Evolutionary conservation across 1,140 invertebrate species (phyloP).

Genomic region (Globodera ellingtonae): DNA sequence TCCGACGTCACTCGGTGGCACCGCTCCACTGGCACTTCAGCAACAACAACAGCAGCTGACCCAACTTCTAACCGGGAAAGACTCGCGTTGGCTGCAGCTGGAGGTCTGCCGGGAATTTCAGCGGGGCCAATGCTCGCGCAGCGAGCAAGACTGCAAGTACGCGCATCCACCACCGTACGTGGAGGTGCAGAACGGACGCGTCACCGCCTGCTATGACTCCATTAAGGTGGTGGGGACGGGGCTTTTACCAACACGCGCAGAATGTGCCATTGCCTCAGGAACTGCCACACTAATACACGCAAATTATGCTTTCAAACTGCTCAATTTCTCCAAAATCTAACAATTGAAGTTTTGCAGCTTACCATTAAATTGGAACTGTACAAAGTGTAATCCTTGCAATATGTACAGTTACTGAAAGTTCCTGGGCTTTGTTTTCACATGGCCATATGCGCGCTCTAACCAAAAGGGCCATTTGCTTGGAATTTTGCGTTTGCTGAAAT

Average conservation of each 20-base stretch:
- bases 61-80: slow-evolving; percentile 92
- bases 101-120: slow-evolving; percentile 97
- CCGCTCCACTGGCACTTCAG: slow-evolving; percentile 26
- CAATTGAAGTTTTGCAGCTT: slow-evolving; percentile 1
- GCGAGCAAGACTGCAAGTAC: slow-evolving; percentile 98
- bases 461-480: no score
- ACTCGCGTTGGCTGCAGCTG: slow-evolving; percentile 98
- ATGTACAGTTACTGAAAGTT: no score
- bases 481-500: no score
- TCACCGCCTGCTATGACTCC: slow-evolving; percentile 99
- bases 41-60: slow-evolving; percentile 26
- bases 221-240: slow-evolving; percentile 85
- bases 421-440: no score
- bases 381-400: no score
- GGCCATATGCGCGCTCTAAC: no score
- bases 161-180: slow-evolving; percentile 94
- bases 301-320: no score
- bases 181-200: slow-evolving; percentile 98
- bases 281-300: no score
- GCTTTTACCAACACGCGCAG: neutral
- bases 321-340: no score
- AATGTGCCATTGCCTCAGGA: no score
- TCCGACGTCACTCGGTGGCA: neutral
- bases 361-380: neutral
- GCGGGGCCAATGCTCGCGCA: slow-evolving; percentile 96